phyloP scores from a whole-genome alignment of 2,888 invertebrate species.

The Plebejus melissa region DNA sequence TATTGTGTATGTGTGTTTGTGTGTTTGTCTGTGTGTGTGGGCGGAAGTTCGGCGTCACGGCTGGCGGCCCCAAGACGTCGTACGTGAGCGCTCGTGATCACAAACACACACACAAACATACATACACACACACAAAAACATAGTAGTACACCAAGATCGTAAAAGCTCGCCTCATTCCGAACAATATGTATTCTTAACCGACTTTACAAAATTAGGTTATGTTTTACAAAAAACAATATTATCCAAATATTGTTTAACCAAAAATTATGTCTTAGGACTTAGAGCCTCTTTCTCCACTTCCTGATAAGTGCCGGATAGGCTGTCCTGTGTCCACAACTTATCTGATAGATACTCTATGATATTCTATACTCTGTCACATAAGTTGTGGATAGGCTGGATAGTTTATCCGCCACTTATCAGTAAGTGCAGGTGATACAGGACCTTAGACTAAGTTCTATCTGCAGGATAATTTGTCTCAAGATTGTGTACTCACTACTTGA shows the following conservation, averaged over 20 bases:
- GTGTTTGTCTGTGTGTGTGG: slow-evolving; percentile 39
- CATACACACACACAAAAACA: not conserved
- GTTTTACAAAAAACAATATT: not conserved
- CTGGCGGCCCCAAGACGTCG: slow-evolving; percentile 54
- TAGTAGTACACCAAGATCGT: not conserved
- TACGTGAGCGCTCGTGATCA: slow-evolving; percentile 16
- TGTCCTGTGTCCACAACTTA: too few species aligned
- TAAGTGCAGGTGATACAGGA: too few species aligned
- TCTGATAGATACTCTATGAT: too few species aligned
- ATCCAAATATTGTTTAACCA: too few species aligned
- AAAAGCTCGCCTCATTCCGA: not conserved
- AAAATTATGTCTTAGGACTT: too few species aligned
- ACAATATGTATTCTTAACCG: not conserved
- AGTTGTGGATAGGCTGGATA: too few species aligned
- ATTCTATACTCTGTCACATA: too few species aligned
- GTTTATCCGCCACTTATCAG: too few species aligned
- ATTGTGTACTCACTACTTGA: not conserved
- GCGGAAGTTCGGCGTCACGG: slow-evolving; percentile 64
- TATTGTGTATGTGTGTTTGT: not conserved
- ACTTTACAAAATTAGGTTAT: not conserved
- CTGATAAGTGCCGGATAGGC: too few species aligned
- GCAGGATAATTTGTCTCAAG: not conserved
- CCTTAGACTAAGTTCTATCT: not conserved
- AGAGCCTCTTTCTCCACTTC: too few species aligned
- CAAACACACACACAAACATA: not conserved